These are phyloP conservation scores for Turritopsis rubra DNA, from an alignment of 30 jellyfish, hydroid and myxozoan species.

Conservation along the genomic window DNA sequence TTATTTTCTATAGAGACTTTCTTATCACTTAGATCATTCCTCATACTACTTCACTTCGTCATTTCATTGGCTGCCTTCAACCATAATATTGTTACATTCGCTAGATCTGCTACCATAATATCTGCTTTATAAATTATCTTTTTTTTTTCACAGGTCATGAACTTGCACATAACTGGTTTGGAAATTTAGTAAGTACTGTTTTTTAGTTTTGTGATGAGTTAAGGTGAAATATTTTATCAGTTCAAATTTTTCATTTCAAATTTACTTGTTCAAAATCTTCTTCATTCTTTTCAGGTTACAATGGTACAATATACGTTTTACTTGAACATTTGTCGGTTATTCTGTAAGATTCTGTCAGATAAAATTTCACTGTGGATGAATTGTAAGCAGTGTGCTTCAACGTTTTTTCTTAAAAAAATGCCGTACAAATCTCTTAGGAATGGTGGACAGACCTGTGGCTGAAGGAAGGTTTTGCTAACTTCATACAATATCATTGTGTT, in stretches of 20 bases:
- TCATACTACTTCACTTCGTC: too few species aligned
- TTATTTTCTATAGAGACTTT: too few species aligned
- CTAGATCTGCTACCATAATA: too few species aligned
- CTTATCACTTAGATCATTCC: too few species aligned
- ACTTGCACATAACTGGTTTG: constrained; percentile 98
- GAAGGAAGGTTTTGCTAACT: constrained; percentile 97
- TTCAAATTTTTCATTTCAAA: neutral
- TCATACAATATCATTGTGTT: constrained; percentile 94
- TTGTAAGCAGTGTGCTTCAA: too few species aligned
- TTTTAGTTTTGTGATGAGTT: neutral
- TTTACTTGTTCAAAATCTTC: neutral
- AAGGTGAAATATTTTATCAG: neutral
- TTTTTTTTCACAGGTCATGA: neutral
- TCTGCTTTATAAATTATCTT: too few species aligned
- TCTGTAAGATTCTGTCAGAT: constrained; percentile 5
- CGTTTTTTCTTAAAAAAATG: too few species aligned
- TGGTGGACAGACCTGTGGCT: constrained; percentile 99
- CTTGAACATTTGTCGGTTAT: neutral
- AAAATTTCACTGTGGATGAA: too few species aligned
- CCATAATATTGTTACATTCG: too few species aligned
- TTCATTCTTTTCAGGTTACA: constrained; percentile 38
- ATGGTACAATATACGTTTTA: constrained; percentile 74
- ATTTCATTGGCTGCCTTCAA: too few species aligned
- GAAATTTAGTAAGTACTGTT: constrained; percentile 46
- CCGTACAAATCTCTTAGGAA: constrained; percentile 36